These are phyloP conservation scores for Tor tambroides DNA, from an alignment of 2,113 vertebrate genomes.

Conservation along the genomic window DNA sequence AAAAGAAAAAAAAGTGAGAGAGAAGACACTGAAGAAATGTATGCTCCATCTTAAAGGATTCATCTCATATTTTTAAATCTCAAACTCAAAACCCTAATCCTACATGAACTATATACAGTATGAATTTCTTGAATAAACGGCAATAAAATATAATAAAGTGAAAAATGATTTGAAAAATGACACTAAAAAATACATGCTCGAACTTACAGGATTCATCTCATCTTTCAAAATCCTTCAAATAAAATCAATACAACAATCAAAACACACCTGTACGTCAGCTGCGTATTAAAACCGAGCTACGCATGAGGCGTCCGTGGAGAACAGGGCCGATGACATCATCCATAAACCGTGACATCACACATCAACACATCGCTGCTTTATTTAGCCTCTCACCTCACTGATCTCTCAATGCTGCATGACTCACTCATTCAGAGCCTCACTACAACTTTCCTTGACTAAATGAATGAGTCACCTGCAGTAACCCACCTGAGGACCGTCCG, in stretches of 20 bases:
- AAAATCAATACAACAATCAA: background rate
- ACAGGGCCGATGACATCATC: constrained; percentile 10
- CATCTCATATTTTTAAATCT: background rate
- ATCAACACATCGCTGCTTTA: constrained; percentile 34
- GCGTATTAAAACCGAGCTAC: background rate
- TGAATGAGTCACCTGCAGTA: constrained; percentile 35
- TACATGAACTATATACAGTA: background rate
- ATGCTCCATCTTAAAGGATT: background rate
- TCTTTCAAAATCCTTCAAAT: background rate
- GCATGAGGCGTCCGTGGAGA: background rate
- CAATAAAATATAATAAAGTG: no score
- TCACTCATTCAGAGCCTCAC: constrained; percentile 46
- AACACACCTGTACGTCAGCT: background rate
- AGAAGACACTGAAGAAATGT: background rate
- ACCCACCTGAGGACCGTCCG: background rate
- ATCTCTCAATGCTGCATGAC: constrained; percentile 32
- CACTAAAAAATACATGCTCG: no score
- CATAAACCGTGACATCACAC: constrained; percentile 26
- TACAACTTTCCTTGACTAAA: constrained; percentile 43
- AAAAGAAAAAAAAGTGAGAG: background rate
- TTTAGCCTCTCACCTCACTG: constrained; percentile 24
- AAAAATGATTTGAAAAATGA: no score
- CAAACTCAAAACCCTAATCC: background rate
- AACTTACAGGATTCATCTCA: no score
- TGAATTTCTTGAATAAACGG: background rate